Base-by-base conservation (phyloP, 2,113 vertebrate genomes). In the Irena cyanogastra region DNA sequence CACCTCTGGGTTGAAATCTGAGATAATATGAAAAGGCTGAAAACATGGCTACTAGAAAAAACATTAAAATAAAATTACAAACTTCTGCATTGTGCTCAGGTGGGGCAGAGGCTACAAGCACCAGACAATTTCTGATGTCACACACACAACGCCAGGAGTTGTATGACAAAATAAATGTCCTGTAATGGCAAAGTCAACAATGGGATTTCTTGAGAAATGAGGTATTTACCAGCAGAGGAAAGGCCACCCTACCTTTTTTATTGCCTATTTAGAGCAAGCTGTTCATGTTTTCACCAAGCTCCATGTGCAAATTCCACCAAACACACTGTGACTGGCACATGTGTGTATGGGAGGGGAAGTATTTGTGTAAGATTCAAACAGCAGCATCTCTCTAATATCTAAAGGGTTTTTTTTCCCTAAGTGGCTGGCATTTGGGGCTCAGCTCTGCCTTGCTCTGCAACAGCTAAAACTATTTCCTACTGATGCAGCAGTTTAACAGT, bases 401-500 rank as follows among this genome's bases (percentile, higher is more conserved):
- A 72, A 76, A 76, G 54, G 17, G 4, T 0, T 5, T 39, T 78
- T 71, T 47, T 18, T 10, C 16, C 60, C 56, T 18, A 16, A 49
- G 37, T 61, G 71, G 45, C 52, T 91, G 42, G 13, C 66, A 74
- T 54, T n/a, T 84, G 45, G 68, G 68, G 75, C 42, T 94, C 93
- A 84, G 76, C 49, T 81, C 72, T 84, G 83, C 76, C 77, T 81
- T 79, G 37, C 77, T 93, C 76, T 91, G 88, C 82, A 93, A 68
- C 41, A 69, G 75, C 83, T 68, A 37, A 86, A 96, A 96, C 56
- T 68, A 66, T 68, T 95, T 92, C 71, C 59, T 93, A 47, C 95
- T 37, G 71, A 86, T 90, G 50, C 28, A 83, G 95, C 88, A 88
- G 68, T 97, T 95, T 89, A 96, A 87, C 83, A 83, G 91, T 95